Evolutionary conservation across 2,888 invertebrate species (phyloP).

Genomic region (Halictus quadricinctus): DNA sequence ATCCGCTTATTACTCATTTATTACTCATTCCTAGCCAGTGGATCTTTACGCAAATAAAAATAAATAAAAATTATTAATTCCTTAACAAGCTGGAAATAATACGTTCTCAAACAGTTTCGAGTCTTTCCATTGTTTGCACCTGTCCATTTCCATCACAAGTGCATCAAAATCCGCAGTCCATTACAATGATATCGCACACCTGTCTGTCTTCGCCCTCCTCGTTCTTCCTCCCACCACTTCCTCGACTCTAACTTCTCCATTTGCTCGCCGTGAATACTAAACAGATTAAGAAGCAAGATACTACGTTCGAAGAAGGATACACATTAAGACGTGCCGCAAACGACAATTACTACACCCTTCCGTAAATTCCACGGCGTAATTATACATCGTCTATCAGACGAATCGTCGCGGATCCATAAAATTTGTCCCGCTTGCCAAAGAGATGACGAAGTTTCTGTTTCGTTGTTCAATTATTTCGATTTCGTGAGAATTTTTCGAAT

Average conservation of each 20-base stretch:
- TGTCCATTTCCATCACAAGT: background rate
- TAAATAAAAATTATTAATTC: too few relatives aligned
- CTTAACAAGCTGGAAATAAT: too few relatives aligned
- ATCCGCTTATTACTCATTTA: too few relatives aligned
- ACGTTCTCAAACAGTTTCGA: too few relatives aligned
- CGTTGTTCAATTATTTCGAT: too few relatives aligned
- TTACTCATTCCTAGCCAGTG: too few relatives aligned
- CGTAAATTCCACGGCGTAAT: background rate
- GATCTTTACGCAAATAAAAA: too few relatives aligned
- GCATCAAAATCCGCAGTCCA: background rate
- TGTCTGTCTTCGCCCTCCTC: background rate
- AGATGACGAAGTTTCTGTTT: too few relatives aligned
- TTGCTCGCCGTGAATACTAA: background rate
- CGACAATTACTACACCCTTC: constrained; percentile 10
- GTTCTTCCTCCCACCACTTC: background rate
- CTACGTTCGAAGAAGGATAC: background rate
- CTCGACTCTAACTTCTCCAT: background rate
- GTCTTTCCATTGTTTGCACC: background rate
- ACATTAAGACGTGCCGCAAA: background rate
- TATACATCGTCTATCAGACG: background rate
- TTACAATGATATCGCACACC: background rate
- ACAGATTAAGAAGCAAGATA: background rate
- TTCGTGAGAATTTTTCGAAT: too few relatives aligned
- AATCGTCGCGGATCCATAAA: background rate
- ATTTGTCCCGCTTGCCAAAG: background rate